phyloP scores from a whole-genome alignment of 2,113 vertebrate genomes.

The Antigone vipio region DNA sequence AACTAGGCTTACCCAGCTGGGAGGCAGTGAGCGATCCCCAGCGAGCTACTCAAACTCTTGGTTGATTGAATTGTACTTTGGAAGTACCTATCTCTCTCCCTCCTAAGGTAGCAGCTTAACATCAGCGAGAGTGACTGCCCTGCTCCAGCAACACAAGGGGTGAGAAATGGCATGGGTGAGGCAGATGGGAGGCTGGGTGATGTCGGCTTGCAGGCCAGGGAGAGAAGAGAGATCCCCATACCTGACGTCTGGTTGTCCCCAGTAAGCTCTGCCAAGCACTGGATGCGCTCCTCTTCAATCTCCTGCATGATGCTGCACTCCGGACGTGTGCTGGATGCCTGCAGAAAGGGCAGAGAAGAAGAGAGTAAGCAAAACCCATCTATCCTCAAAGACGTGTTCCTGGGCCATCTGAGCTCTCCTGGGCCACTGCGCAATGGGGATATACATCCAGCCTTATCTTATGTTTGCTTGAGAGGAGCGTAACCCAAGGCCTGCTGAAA shows the following conservation, averaged over 20 bases:
- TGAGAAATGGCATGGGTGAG: not conserved
- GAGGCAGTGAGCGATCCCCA: not conserved
- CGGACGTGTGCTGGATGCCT: not conserved
- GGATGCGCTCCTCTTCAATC: conserved; percentile 47
- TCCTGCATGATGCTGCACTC: conserved; percentile 57
- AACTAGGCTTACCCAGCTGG: not conserved
- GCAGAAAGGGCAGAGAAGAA: not conserved
- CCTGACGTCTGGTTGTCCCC: conserved; percentile 61
- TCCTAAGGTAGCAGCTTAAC: not conserved
- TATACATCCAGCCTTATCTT: not conserved
- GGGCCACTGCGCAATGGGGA: not conserved
- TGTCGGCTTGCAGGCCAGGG: not conserved
- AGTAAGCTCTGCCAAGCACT: not conserved
- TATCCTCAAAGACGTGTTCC: not conserved
- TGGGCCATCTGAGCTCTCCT: not conserved
- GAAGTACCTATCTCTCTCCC: not conserved
- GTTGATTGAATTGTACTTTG: not conserved
- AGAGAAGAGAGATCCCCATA: not conserved
- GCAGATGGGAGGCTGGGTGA: not conserved
- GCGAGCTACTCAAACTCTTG: not conserved
- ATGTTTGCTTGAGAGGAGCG: not conserved
- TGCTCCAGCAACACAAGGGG: not conserved
- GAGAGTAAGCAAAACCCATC: not conserved
- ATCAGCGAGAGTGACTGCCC: not conserved
- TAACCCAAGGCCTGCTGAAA: not conserved